Evolutionary conservation across 2,888 invertebrate species (phyloP), one percentile per base, ranked within the genome.

Genomic region (Erannis defoliaria): DNA sequence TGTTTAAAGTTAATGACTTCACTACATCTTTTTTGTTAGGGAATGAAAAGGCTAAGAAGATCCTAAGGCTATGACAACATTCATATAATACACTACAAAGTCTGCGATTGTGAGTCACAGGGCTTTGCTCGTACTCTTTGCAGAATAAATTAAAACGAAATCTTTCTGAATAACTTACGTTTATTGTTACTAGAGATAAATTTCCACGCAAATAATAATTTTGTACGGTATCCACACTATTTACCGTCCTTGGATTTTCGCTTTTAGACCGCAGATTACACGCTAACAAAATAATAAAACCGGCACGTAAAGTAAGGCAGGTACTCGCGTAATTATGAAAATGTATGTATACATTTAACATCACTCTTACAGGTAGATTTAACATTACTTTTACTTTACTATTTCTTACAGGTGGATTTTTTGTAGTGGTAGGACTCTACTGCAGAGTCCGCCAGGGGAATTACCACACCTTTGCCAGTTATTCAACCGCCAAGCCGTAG

Each of bases 1-100:
- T n/a, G n/a, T n/a, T 56, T 49, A 56, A 42, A 33, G 29, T 21
- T 56, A 49, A 56, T 56, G 48, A 49, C 33, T 49, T 23, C 8
- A 42, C 9, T 33, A 31, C 21, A 55, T 29, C 37, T 12, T 40
- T 53, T 26, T 26, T 31, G 18, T 38, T 8, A 18, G 35, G 21
- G n/a, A n/a, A n/a, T 21, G 35, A 49, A n/a, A n/a, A 21, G 14
- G 35, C 12, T 33, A 19, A 5, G 33, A 21, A 19, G 23, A 49
- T 21, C 19, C 8, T 49, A 21, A 12, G 18, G 33, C 35, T 21
- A 21, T n/a, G 35, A 6, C 21, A 8, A 14, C 21, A 18, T 46
- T 55, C 12, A 45, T n/a, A n/a, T 18, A 16, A 5, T n/a, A n/a
- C 12, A 2, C n/a, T 33, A 5, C 18, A n/a, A n/a, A n/a, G n/a